Evolutionary conservation across 1,140 invertebrate genomes (phyloP).

Genomic region (Druon quercuslanigerum): DNA sequence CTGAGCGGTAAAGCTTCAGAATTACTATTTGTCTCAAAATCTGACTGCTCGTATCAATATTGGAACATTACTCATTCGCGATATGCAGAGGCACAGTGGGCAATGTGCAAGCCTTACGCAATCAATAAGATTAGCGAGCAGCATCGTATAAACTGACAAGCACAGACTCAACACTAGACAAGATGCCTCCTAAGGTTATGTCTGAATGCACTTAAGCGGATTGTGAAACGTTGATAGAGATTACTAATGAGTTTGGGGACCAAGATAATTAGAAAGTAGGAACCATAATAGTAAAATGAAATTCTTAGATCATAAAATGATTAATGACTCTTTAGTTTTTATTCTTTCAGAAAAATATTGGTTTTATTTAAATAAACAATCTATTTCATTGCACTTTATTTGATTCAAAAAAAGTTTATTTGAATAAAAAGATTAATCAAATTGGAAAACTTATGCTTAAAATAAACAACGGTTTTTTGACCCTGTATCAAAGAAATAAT

Average conservation of each 20-base stretch:
- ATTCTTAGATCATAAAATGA: too few relatives aligned
- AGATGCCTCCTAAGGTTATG: conserved; percentile 6
- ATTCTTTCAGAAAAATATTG: too few relatives aligned
- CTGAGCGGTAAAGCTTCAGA: background rate
- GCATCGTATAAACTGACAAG: background rate
- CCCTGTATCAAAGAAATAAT: too few relatives aligned
- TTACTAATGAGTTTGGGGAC: background rate
- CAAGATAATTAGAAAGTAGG: background rate
- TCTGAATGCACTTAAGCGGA: conserved; percentile 21
- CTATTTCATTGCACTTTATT: too few relatives aligned
- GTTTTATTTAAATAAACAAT: too few relatives aligned
- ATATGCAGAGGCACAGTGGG: background rate
- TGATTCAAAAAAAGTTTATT: too few relatives aligned
- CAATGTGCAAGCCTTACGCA: background rate
- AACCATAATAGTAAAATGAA: background rate
- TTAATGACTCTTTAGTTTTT: too few relatives aligned
- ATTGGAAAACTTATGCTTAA: too few relatives aligned
- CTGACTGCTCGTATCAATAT: background rate
- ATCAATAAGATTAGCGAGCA: conserved; percentile 12
- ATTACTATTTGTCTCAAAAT: background rate
- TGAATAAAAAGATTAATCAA: too few relatives aligned
- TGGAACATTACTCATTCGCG: background rate
- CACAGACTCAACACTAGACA: background rate
- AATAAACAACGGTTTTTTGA: too few relatives aligned
- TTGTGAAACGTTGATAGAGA: background rate